Percentiles rank a stretch among this genome's conserved stretches.
Conservation (phyloP, 2,888 invertebrate genomes). For the Tiliacea aurago region DNA sequence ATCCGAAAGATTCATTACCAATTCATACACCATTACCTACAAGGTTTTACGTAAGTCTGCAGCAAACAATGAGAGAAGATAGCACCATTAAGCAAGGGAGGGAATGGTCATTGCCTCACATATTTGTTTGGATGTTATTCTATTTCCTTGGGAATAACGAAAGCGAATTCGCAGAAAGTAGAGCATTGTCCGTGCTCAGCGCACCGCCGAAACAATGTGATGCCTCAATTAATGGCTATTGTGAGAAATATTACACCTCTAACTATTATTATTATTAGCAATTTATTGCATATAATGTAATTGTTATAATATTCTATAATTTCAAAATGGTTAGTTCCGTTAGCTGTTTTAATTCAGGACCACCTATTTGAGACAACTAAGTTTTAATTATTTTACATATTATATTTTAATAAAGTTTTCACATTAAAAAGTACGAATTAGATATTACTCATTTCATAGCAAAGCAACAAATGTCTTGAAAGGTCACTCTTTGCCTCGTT, state of each 20-base stretch:
- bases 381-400: not conserved
- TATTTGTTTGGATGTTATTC: slow-evolving; percentile 80
- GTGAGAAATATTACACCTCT: slow-evolving; percentile 65
- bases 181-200: slow-evolving; percentile 76
- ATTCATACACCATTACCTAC: slow-evolving; percentile 86
- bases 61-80: slow-evolving; percentile 86
- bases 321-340: slow-evolving; percentile 33
- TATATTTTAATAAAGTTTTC: not conserved
- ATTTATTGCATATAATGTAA: slow-evolving; percentile 33
- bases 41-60: slow-evolving; percentile 84
- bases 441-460: not conserved
- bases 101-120: slow-evolving; percentile 87
- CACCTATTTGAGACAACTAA: not conserved
- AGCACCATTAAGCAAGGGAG: slow-evolving; percentile 82
- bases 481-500: slow-evolving; percentile 46
- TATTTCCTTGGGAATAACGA: slow-evolving; percentile 81
- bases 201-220: slow-evolving; percentile 64
- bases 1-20: slow-evolving; percentile 81
- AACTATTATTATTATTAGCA: slow-evolving; percentile 51
- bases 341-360: not conserved
- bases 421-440: not conserved
- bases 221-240: slow-evolving; percentile 68
- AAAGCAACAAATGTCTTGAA: slow-evolving; percentile 31
- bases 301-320: slow-evolving; percentile 28
- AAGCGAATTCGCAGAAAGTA: slow-evolving; percentile 79